phyloP scores from a whole-genome alignment of 2,888 invertebrate genomes.

The Hemithea aestivaria region DNA sequence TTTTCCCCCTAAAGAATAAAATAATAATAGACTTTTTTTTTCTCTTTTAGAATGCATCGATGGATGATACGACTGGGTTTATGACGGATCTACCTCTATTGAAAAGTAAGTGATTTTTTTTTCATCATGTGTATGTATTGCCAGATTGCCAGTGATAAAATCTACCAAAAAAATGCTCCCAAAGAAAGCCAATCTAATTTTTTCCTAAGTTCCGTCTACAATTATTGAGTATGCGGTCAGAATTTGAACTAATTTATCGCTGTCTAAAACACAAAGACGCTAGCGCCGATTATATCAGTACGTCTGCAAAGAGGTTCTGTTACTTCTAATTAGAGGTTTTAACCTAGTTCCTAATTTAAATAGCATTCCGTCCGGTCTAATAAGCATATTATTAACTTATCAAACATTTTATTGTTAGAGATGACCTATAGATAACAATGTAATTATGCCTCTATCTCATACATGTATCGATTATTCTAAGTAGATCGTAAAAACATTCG shows the following conservation, averaged over 20 bases:
- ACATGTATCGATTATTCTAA: constrained; percentile 72
- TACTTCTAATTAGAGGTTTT: no score
- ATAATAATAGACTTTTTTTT: constrained; percentile 15
- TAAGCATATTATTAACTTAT: constrained; percentile 68
- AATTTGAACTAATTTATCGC: no score
- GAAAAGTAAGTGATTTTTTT: constrained; percentile 96
- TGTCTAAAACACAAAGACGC: no score
- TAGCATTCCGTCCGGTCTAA: constrained; percentile 35
- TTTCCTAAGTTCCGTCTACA: no score
- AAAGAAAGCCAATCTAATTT: no score
- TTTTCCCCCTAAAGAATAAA: no score
- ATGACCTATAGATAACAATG: constrained; percentile 65
- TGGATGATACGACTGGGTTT: constrained; percentile 92
- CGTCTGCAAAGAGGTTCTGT: no score
- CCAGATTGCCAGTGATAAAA: no score
- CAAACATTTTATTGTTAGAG: constrained; percentile 64
- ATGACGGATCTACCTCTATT: constrained; percentile 93
- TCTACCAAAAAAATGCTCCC: no score
- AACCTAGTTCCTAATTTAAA: constrained; percentile 29
- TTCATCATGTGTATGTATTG: no score
- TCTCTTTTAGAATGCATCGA: constrained; percentile 85
- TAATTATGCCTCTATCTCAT: constrained; percentile 73
- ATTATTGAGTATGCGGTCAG: no score
- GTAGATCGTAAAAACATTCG: constrained; percentile 66
- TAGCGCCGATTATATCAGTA: no score